phyloP scores from a whole-genome alignment of 2,113 vertebrate species.

The Myrmophylax atrothorax region DNA sequence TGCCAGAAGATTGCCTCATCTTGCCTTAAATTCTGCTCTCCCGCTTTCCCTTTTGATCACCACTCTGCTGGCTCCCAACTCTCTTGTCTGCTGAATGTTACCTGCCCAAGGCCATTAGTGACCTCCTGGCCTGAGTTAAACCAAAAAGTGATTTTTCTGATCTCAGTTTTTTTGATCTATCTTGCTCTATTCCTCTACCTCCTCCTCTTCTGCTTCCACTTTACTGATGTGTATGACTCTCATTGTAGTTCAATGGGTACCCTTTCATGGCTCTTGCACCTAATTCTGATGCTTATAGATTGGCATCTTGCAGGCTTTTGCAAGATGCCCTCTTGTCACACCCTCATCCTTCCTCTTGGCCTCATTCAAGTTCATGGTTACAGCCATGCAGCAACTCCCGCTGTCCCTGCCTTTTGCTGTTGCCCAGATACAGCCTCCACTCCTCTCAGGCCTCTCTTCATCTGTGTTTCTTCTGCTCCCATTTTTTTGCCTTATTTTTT shows the following conservation, averaged over 20 bases:
- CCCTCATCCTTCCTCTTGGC: background rate
- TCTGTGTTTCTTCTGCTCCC: background rate
- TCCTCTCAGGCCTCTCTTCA: background rate
- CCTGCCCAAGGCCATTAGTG: background rate
- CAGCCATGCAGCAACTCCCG: background rate
- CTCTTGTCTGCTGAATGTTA: background rate
- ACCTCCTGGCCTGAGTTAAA: background rate
- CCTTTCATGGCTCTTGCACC: background rate
- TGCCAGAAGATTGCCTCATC: background rate
- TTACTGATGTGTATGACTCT: background rate
- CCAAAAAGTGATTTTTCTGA: background rate
- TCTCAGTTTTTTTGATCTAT: background rate
- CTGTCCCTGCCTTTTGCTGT: background rate
- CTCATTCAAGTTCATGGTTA: background rate
- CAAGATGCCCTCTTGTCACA: background rate
- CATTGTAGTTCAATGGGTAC: background rate
- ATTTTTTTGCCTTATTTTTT: accelerated
- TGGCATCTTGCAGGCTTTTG: background rate
- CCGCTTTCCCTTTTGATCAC: background rate
- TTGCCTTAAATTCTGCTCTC: background rate
- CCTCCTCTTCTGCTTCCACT: background rate
- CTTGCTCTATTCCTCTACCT: background rate
- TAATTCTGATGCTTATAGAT: background rate
- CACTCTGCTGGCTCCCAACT: background rate
- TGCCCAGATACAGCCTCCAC: background rate